phyloP scores from a whole-genome alignment of 2,797 vertebrate species.

The Nannoperca australis region DNA sequence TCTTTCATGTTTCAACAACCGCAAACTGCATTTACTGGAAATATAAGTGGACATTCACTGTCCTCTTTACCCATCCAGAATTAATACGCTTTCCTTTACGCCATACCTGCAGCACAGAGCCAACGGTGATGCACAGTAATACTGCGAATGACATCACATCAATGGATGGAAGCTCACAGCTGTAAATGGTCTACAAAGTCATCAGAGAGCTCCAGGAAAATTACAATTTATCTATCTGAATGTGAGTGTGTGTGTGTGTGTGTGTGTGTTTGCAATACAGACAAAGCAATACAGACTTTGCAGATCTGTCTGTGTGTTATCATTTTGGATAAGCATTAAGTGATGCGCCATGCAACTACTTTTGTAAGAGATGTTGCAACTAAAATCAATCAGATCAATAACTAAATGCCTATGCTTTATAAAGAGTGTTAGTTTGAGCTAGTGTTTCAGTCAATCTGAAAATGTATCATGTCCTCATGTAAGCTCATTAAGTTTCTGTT shows the following conservation, averaged over 20 bases:
- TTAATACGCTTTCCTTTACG: slow-evolving; percentile 48
- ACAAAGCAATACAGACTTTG: not conserved
- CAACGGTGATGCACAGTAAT: slow-evolving; percentile 26
- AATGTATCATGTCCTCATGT: not conserved
- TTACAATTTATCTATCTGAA: not conserved
- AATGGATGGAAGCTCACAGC: slow-evolving; percentile 32
- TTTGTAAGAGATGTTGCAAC: not conserved
- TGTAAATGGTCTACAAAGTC: slow-evolving; percentile 13
- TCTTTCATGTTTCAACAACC: slow-evolving; percentile 27
- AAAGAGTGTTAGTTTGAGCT: not conserved
- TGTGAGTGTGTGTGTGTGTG: not conserved
- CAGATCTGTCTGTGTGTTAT: not conserved
- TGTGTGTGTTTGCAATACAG: not conserved
- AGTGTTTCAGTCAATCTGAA: not conserved
- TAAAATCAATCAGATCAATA: not conserved
- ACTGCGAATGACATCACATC: slow-evolving; percentile 33
- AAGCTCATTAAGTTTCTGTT: not conserved
- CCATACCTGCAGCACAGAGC: slow-evolving; percentile 25
- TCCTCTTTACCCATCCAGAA: slow-evolving; percentile 53
- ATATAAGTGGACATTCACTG: slow-evolving; percentile 60
- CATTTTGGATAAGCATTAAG: not conserved
- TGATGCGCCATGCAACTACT: not conserved
- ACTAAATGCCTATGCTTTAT: not conserved
- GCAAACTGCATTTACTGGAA: slow-evolving; percentile 10
- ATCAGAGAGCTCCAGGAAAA: not conserved